phyloP scores from a whole-genome alignment of 1,140 invertebrate species.

The Brachionus angularis region DNA sequence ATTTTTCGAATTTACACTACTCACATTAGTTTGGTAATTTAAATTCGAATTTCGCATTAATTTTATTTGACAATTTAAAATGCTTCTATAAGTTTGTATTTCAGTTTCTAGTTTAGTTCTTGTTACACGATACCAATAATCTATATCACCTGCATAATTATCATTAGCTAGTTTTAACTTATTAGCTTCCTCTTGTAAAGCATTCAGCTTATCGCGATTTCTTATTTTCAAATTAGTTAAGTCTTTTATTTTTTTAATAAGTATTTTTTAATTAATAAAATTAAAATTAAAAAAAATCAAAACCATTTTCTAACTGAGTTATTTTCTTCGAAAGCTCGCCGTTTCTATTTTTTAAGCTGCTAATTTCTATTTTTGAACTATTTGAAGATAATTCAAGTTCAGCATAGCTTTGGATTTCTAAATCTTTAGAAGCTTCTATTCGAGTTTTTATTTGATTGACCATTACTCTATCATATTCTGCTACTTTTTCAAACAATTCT shows the following conservation, averaged over 20 bases:
- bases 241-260: background rate
- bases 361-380: slow-evolving; percentile 5
- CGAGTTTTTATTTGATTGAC: background rate
- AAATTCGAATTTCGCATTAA: slow-evolving; percentile 40
- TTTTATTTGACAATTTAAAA: slow-evolving; percentile 38
- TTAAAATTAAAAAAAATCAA: too few relatives aligned
- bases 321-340: too few relatives aligned
- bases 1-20: background rate
- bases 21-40: background rate
- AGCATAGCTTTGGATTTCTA: background rate
- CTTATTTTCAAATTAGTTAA: slow-evolving; percentile 2
- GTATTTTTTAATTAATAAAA: too few relatives aligned
- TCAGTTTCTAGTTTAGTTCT: slow-evolving; percentile 39
- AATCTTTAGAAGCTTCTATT: slow-evolving; percentile 17
- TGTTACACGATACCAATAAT: slow-evolving; percentile 30
- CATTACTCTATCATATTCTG: slow-evolving; percentile 40
- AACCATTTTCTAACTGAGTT: slow-evolving; percentile 38
- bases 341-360: background rate
- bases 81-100: slow-evolving; percentile 42
- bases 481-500: background rate
- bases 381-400: slow-evolving; percentile 7
- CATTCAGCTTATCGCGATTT: slow-evolving; percentile 15
- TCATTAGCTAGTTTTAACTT: background rate
- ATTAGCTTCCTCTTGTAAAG: slow-evolving; percentile 12
- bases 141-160: slow-evolving; percentile 15